A percentile compares a stretch with the other conserved stretches of the same genome.
phyloP scores from a whole-genome alignment of 2,888 invertebrate genomes.

The Sialis lutaria region DNA sequence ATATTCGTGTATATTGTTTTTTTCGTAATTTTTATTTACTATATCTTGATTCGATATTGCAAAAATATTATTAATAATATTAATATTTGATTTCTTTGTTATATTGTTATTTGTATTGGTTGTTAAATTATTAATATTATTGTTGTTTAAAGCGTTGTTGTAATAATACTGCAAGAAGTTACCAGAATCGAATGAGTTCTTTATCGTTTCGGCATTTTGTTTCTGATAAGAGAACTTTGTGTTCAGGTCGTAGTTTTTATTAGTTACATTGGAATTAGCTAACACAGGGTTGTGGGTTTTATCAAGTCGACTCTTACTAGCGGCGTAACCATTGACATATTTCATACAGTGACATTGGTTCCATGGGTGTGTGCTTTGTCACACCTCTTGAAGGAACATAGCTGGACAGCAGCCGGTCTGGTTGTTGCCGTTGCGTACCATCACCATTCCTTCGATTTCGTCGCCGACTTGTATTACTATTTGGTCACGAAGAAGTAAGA shows the following conservation, averaged over 20 bases:
- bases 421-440: constrained; percentile 84
- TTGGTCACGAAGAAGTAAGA: constrained; percentile 78
- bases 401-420: constrained; percentile 87
- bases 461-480: constrained; percentile 86
- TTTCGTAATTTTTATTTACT: constrained; percentile 11
- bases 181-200: constrained; percentile 15
- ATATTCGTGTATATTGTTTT: constrained; percentile 7
- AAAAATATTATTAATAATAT: constrained; percentile 23
- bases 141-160: constrained; percentile 16
- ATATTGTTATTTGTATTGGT: constrained; percentile 7
- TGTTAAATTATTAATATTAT: not conserved
- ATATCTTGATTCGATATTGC: constrained; percentile 12
- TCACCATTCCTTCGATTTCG: constrained; percentile 83
- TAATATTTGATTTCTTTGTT: constrained; percentile 18
- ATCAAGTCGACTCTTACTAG: constrained; percentile 11
- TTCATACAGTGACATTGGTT: constrained; percentile 1
- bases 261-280: not conserved
- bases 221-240: constrained; percentile 11
- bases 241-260: constrained; percentile 15
- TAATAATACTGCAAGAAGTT: constrained; percentile 25
- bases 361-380: constrained; percentile 38
- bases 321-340: not conserved
- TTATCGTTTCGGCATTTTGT: constrained; percentile 8
- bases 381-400: constrained; percentile 89
- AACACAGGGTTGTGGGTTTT: constrained; percentile 20